Evolutionary conservation across 1,140 invertebrate genomes (phyloP), one percentile per base, ranked within the genome.

Genomic region (Pomacea maculata): DNA sequence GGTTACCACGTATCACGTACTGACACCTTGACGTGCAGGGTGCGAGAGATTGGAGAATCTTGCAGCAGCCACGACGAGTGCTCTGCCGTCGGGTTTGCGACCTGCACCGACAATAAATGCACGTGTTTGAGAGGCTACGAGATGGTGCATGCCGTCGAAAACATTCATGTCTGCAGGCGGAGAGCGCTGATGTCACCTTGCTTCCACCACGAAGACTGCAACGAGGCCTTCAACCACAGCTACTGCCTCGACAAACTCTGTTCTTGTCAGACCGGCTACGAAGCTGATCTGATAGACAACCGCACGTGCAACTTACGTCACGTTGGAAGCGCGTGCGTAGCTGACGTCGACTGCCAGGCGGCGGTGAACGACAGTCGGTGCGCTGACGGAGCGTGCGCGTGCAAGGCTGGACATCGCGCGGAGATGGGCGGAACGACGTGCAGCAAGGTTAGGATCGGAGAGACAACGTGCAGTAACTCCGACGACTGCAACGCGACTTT

Each of bases 401-500:
- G 83, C 70, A 63, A 75, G 61, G 54, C 74, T 29, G 83, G 83
- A 3, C 83, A 75, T 70, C 34, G 54, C 14, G 19, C 45, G 63
- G 71, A 25, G 34, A 57, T 4, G 57, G 79, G 67, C n/a, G 45
- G 52, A 6, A n/a, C 25, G 70, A 29, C n/a, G 5, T 86, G 85
- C 74, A 29, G 29, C 0, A 67, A 74, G 19, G 67, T 79, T 12
- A 78, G 75, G 45, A 76, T 86, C 21, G 81, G 82, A 17, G 80
- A 83, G 75, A 45, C 68, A 1, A 80, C 82, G 5, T 86, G 85
- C 70, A 12, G 19, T 1, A 54, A 45, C 10, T 78, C 85, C 54
- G 52, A 29, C 19, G 85, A 86, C 76, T 86, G 85, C 75, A 75
- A 17, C 15, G 78, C 82, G 57, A 80, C 83, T 25, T 70, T 86